phyloP scores from a whole-genome alignment of 2,113 vertebrate species.

The Sigmodon hispidus region DNA sequence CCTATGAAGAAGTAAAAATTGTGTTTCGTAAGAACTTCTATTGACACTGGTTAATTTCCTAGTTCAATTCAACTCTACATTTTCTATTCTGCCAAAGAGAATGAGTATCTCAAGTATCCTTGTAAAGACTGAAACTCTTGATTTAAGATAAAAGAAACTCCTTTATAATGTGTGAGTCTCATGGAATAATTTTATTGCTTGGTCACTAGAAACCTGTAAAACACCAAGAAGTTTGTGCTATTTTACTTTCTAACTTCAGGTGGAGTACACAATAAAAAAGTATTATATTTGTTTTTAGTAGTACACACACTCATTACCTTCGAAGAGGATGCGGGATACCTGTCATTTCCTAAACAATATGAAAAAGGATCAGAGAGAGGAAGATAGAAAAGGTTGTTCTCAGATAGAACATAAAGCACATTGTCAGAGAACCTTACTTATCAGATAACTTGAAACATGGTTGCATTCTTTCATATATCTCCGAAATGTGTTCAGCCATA shows the following conservation, averaged over 20 bases:
- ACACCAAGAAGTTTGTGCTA: not conserved
- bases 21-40: not conserved
- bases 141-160: not conserved
- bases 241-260: not conserved
- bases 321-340: not conserved
- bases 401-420: not conserved
- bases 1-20: not conserved
- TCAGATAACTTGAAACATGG: not conserved
- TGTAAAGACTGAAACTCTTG: not conserved
- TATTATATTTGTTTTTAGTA: not conserved
- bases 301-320: not conserved
- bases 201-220: not conserved
- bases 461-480: not conserved
- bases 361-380: not conserved
- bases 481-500: not conserved
- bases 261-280: not conserved
- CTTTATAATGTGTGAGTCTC: not conserved
- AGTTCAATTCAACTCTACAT: not conserved
- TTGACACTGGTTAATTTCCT: not conserved
- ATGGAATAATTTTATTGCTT: not conserved
- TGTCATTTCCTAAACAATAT: not conserved
- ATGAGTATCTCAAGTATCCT: not conserved
- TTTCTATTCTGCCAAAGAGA: not conserved
- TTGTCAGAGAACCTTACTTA: not conserved
- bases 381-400: not conserved